These are phyloP conservation scores for Entelurus aequoreus DNA, from an alignment of 2,113 vertebrate genomes.

Conservation along the genomic window DNA sequence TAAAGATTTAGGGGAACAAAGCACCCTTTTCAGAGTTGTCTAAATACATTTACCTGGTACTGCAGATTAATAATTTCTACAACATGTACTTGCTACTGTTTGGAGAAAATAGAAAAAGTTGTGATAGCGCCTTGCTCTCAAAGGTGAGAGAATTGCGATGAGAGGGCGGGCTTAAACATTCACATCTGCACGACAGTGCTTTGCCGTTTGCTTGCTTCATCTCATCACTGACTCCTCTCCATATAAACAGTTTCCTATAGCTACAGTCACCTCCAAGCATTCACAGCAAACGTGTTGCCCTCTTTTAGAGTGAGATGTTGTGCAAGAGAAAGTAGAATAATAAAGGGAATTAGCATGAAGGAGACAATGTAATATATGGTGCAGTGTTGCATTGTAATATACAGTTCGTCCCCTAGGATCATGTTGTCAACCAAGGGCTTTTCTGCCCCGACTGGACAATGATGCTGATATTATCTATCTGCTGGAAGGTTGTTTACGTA, in stretches of 20 bases:
- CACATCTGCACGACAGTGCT: constrained; percentile 28
- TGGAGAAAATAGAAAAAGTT: constrained; percentile 10
- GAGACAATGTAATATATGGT: neutral
- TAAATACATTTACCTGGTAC: too few relatives aligned
- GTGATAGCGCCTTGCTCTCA: constrained; percentile 12
- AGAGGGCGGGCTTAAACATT: constrained; percentile 7
- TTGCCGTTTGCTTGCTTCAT: constrained; percentile 22
- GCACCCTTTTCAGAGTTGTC: too few relatives aligned
- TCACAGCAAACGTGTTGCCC: constrained; percentile 5
- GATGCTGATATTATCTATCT: constrained; percentile 50
- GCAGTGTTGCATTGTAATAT: constrained; percentile 8
- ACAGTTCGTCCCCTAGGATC: constrained; percentile 1
- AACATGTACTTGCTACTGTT: constrained; percentile 14
- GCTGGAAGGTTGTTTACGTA: constrained; percentile 35
- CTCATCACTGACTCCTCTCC: constrained; percentile 26
- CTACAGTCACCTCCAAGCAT: constrained; percentile 35
- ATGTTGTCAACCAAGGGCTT: constrained; percentile 52
- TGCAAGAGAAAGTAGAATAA: constrained; percentile 5
- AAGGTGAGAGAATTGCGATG: constrained; percentile 12
- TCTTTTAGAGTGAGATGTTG: constrained; percentile 7
- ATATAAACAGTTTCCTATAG: constrained; percentile 56
- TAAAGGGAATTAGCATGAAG: constrained; percentile 2
- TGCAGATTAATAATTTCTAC: too few relatives aligned
- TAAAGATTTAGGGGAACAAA: too few relatives aligned
- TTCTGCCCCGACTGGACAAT: constrained; percentile 33